Evolutionary conservation across 2,797 vertebrate genomes (phyloP).

Genomic region (Callimico goeldii): DNA sequence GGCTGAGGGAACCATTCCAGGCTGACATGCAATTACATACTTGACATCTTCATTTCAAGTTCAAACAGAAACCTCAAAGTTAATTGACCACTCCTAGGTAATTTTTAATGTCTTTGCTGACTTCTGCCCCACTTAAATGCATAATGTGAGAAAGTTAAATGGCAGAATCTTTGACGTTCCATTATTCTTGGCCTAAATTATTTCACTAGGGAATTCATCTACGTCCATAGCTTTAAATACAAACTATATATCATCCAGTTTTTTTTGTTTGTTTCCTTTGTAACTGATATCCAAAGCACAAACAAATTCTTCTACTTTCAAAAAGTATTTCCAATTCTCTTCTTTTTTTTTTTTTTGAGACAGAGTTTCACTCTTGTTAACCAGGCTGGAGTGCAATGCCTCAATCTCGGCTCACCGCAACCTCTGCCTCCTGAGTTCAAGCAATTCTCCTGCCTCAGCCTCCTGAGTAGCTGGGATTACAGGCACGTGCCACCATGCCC

Average conservation of each 20-base stretch:
- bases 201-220: not conserved
- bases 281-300: not conserved
- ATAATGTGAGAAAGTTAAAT: not conserved
- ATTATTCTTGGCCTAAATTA: not conserved
- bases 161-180: not conserved
- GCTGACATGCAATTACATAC: not conserved
- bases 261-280: conserved; percentile 2
- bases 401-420: no score
- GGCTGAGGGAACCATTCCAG: not conserved
- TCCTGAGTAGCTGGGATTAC: no score
- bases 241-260: not conserved
- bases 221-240: not conserved
- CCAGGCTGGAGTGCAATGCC: no score
- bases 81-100: not conserved
- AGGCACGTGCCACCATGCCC: no score
- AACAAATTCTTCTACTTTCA: not conserved
- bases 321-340: not conserved
- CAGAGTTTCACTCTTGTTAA: no score
- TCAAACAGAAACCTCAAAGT: not conserved
- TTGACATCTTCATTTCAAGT: conserved; percentile 11
- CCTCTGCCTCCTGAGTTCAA: no score
- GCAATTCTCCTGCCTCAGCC: no score
- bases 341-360: no score
- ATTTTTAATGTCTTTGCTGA: not conserved
- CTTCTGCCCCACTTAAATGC: not conserved